Evolutionary conservation across 2,113 vertebrate species (phyloP).

Genomic region (Callocephalon fimbriatum): DNA sequence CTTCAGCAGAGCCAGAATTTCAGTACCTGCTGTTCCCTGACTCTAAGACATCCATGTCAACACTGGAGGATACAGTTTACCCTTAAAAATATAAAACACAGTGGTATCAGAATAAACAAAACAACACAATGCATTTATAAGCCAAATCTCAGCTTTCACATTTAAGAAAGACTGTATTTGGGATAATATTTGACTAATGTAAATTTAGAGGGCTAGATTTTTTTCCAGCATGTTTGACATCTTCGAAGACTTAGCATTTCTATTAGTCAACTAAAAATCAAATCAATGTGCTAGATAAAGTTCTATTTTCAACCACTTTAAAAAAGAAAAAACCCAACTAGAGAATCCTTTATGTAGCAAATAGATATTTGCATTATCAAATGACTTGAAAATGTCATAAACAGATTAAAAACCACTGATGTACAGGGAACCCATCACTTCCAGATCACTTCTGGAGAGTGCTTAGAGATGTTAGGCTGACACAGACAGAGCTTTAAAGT

Average conservation of each 20-base stretch:
- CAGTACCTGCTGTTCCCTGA: neutral
- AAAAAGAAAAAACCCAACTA: accelerated
- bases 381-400: neutral
- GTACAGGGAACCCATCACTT: neutral
- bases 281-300: neutral
- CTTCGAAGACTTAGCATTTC: neutral
- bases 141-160: neutral
- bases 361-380: neutral
- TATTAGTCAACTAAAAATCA: neutral
- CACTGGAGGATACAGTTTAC: neutral
- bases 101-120: neutral
- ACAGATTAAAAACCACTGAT: neutral
- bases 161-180: neutral
- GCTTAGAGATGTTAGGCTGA: neutral
- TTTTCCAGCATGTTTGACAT: neutral
- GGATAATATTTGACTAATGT: neutral
- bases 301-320: accelerated
- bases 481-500: neutral
- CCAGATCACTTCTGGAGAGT: neutral
- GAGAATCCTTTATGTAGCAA: accelerated
- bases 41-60: neutral
- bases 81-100: neutral
- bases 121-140: neutral
- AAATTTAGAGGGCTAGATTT: neutral
- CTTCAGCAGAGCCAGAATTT: neutral